These are phyloP conservation scores for Drosophila engyochracea DNA, from an alignment of 2,888 invertebrate genomes.

Conservation along the genomic window DNA sequence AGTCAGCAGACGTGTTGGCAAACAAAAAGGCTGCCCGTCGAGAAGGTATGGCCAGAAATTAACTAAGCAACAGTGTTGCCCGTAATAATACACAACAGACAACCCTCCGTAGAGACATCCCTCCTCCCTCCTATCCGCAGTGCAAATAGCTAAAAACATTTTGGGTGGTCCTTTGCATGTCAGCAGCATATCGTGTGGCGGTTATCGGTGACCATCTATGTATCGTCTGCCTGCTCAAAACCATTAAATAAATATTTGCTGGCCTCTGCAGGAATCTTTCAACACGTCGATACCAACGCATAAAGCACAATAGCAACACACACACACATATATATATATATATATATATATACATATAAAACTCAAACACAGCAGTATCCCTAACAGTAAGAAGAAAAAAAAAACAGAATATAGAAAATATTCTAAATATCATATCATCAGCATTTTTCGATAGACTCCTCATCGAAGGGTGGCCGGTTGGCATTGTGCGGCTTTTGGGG, in stretches of 20 bases:
- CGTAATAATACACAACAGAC: constrained; percentile 19
- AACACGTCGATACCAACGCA: constrained; percentile 56
- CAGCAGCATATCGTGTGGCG: constrained; percentile 32
- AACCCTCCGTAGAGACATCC: constrained; percentile 7
- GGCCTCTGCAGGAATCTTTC: constrained; percentile 79
- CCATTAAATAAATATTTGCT: constrained; percentile 81
- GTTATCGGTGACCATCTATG: constrained; percentile 36
- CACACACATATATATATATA: constrained; percentile 2
- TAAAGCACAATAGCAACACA: constrained; percentile 53
- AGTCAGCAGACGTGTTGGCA: constrained; percentile 63
- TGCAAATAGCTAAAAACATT: constrained; percentile 38
- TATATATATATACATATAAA: background rate
- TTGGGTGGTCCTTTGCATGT: constrained; percentile 53
- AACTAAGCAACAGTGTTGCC: constrained; percentile 69
- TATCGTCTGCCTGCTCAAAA: constrained; percentile 61
- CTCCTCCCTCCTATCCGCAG: constrained; percentile 6
- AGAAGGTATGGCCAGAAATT: constrained; percentile 58
- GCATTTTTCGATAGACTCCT: constrained; percentile 76
- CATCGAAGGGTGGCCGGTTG: constrained; percentile 19
- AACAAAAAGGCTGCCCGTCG: constrained; percentile 38
- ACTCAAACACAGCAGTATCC: constrained; percentile 18
- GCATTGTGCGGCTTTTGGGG: constrained; percentile 38
- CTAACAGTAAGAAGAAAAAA: background rate
- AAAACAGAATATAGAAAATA: constrained; percentile 34
- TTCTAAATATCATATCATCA: constrained; percentile 80